Evolutionary conservation across 2,797 vertebrate genomes (phyloP), one percentile per base, ranked within the genome.

Genomic region (Trematomus bernacchii): DNA sequence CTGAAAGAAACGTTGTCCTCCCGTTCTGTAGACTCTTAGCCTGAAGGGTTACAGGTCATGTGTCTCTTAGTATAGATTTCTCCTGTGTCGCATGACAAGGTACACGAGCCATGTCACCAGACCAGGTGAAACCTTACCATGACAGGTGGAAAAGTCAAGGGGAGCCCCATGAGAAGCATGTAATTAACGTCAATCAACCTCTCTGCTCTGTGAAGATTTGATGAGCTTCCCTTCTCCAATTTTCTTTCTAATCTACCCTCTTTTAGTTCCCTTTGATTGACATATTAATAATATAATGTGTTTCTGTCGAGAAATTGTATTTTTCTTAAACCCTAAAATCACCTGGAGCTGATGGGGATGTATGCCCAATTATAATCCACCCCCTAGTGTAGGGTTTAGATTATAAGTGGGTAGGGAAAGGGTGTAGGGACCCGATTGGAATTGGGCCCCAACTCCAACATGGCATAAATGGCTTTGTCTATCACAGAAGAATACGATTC

Each of bases 101-200:
- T 72, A 44, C 57, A 23, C 4, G 23, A 74, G 66, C 60, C 55
- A 50, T 51, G 74, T 74, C 77, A 72, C 9, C 69, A 62, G 82
- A 77, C 30, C 60, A 63, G 81, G 55, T 76, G 76, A 82, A 87
- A 85, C 80, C 55, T 68, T 78, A 83, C 76, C 73, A 30, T n/a
- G 53, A 46, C 60, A 15, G 70, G 73, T 70, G 71, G 68, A n/a
- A 64, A 73, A 71, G 73, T 72, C 73, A 70, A 66, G 48, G 54
- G 55, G 61, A 46, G 69, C 27, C 72, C 44, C 70, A 27, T 27
- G 66, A 68, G 44, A 21, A 71, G 62, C 79, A 55, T 27, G 68
- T 71, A 77, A 86, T 74, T 76, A 74, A 54, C 16, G 53, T 79
- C 71, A 50, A 71, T 88, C 77, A 87, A 23, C 64, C 73, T 30